Conservation (phyloP, 2,113 vertebrate genomes). For the Urocitellus parryii region DNA sequence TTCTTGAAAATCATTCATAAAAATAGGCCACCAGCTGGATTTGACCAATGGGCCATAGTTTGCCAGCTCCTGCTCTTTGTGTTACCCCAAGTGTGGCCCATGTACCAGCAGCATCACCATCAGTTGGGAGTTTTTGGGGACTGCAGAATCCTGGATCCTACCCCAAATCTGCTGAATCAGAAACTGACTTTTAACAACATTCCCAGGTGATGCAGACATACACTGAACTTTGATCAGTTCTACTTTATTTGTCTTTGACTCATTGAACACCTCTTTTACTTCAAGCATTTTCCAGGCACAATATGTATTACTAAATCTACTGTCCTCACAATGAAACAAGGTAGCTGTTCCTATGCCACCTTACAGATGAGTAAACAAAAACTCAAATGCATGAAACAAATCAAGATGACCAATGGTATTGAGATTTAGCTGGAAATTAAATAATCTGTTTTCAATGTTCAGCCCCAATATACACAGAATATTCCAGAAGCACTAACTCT, state of each 20-base stretch:
- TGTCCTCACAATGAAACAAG: background rate
- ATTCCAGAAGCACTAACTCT: slow-evolving; percentile 5
- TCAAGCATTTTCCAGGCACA: background rate
- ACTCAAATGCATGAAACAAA: background rate
- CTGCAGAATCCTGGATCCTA: background rate
- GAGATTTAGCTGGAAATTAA: slow-evolving; percentile 8
- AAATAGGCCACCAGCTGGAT: background rate
- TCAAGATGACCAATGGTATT: background rate
- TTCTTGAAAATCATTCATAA: background rate
- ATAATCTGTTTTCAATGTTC: background rate
- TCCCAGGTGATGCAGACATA: background rate
- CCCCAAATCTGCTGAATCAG: background rate
- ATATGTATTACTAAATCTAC: background rate
- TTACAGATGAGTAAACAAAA: background rate
- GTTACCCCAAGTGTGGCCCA: background rate
- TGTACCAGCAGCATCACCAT: background rate
- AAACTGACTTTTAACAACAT: background rate
- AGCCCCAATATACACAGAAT: background rate
- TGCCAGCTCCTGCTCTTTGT: background rate
- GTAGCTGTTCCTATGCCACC: background rate
- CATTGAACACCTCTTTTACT: background rate
- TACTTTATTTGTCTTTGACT: background rate
- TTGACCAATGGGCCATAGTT: background rate
- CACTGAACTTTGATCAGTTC: background rate
- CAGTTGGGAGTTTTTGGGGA: background rate